phyloP scores from a whole-genome alignment of 1,140 invertebrate species.

The Ridgeia piscesae region DNA sequence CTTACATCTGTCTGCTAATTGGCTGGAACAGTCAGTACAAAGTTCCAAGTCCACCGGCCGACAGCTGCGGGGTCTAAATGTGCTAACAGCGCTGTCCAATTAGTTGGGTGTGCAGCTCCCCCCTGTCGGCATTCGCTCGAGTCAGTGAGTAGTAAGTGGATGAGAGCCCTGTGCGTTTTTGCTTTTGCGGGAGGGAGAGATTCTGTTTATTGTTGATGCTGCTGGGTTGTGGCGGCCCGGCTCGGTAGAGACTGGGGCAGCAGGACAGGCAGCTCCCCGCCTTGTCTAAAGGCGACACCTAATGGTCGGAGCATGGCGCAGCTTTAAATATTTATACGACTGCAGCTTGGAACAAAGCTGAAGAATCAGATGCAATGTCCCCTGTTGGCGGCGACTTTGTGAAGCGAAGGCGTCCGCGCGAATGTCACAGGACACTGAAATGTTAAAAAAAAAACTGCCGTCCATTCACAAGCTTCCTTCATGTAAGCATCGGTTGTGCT shows the following conservation, averaged over 20 bases:
- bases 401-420: not conserved
- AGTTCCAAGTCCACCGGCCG: not conserved
- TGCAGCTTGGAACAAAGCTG: not conserved
- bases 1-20: slow-evolving; percentile 1
- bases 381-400: not conserved
- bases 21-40: slow-evolving; percentile 3
- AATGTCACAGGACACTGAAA: not conserved
- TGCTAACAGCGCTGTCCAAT: not conserved
- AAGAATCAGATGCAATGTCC: not conserved
- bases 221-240: not conserved
- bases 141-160: not conserved
- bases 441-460: not conserved
- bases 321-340: not conserved
- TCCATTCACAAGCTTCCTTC: not conserved
- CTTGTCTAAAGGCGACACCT: not conserved
- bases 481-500: not conserved
- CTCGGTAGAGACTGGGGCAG: not conserved
- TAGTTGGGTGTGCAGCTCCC: not conserved
- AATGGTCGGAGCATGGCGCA: not conserved
- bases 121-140: not conserved
- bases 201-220: not conserved
- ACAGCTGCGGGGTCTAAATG: not conserved
- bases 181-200: too few species aligned
- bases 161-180: not conserved
- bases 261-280: not conserved